Base-by-base conservation (phyloP, 2,888 invertebrate genomes). In the Drosophila heteroneura region DNA sequence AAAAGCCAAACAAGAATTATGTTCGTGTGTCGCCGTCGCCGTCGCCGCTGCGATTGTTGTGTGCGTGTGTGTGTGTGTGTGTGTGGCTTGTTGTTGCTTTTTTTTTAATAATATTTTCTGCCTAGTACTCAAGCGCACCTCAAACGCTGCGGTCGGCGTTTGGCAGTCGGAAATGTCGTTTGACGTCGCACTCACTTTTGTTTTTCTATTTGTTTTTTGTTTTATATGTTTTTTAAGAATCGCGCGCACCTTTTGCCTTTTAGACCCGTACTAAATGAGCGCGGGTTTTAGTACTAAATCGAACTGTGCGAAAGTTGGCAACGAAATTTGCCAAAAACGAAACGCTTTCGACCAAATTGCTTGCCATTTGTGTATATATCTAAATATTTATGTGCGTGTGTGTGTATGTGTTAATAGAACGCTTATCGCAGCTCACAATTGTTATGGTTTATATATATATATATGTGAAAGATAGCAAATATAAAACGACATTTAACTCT, bases 51-150 rank as follows among this genome's bases (percentile, higher is more conserved):
- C 39, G 41, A 54, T 26, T 56, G 54, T 52, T 52, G 54, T 30
- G 30, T 41, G 16, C 16, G 22, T 30, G 22, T 68, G 53, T 47
- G 53, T 35, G 32, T 58, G 47, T 44, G 62, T 56, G 54, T 58
- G 61, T 57, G 26, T 60, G 51, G 37, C 52, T 35, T 73, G 49
- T 68, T 70, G 59, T 70, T 67, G 66, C 63, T 30, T 58, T 28
- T 57, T 33, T 37, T 41, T 19, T 1, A 7, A 30, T 52, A 30
- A 30, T 75, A 66, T 70, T 52, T 70, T 37, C 51, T 49, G 68
- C 60, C 58, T 85, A 85, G 85, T 89, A 79, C 82, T 86, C 78
- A 80, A 80, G 78, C 82, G 83, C 76, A 89, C 81, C 86, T 86
- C 84, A 80, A 64, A 70, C 84, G 71, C 70, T 78, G 78, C 86